Conservation (phyloP, 2,113 vertebrate genomes). For the Penelope pileata region DNA sequence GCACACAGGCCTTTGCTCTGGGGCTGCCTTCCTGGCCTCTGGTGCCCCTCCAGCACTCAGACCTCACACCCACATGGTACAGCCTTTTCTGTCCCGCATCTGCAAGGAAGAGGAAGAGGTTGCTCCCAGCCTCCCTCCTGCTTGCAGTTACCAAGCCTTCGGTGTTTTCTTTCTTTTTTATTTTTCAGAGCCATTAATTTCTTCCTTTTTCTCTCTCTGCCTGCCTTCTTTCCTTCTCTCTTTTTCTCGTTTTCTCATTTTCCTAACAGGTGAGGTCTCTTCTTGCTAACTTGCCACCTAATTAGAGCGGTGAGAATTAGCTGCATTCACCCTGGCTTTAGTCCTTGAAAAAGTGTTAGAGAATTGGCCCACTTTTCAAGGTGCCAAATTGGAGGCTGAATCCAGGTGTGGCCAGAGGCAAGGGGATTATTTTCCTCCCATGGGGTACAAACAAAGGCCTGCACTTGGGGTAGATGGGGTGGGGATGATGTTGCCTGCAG, state of each 20-base stretch:
- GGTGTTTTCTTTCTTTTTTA: neutral
- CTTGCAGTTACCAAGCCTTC: neutral
- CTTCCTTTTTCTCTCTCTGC: neutral
- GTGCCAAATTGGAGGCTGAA: slow-evolving; percentile 68
- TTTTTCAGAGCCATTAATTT: neutral
- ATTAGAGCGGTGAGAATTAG: slow-evolving; percentile 68
- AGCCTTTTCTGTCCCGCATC: neutral
- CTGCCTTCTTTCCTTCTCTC: neutral
- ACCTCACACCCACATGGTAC: neutral
- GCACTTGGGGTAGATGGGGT: slow-evolving; percentile 37
- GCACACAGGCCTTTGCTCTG: neutral
- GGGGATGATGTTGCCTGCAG: slow-evolving; percentile 47
- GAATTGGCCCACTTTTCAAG: slow-evolving; percentile 70
- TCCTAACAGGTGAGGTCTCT: slow-evolving; percentile 45
- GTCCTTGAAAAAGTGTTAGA: slow-evolving; percentile 28
- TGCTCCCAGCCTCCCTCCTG: neutral
- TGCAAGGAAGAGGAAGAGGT: neutral
- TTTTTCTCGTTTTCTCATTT: neutral
- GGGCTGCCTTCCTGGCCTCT: accelerated
- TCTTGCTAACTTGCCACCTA: slow-evolving; percentile 31
- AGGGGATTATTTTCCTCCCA: slow-evolving; percentile 72
- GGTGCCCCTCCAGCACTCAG: neutral
- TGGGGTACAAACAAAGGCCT: slow-evolving; percentile 70
- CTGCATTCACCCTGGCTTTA: slow-evolving; percentile 66
- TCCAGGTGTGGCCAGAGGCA: slow-evolving; percentile 67